These are phyloP conservation scores for Episyrphus balteatus DNA, from an alignment of 1,140 invertebrate genomes.

Conservation along the genomic window DNA sequence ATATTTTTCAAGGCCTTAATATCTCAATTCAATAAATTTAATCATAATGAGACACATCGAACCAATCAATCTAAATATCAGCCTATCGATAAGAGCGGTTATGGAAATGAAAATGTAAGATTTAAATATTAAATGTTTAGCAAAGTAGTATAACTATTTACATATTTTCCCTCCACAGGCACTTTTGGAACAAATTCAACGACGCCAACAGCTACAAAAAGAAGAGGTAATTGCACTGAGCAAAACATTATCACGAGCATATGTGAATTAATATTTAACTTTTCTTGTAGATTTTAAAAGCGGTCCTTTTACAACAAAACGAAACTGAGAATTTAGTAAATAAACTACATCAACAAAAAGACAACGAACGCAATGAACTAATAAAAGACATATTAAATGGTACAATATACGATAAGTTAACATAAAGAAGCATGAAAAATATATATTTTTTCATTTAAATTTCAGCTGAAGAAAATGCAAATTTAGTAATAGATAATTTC, in stretches of 20 bases:
- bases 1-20: background rate
- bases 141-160: background rate
- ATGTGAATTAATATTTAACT: no score
- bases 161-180: background rate
- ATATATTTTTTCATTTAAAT: background rate
- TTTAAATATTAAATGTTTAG: background rate
- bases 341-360: conserved; percentile 52
- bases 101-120: conserved; percentile 2
- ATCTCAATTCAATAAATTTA: background rate
- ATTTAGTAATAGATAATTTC: conserved; percentile 52
- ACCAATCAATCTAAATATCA: background rate
- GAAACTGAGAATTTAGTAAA: conserved; percentile 51
- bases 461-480: conserved; percentile 51
- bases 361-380: conserved; percentile 48
- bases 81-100: background rate
- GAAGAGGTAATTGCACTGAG: background rate
- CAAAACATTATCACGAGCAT: background rate
- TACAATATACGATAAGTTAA: conserved; percentile 16
- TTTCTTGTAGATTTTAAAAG: conserved; percentile 44
- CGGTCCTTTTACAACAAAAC: conserved; percentile 49
- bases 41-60: background rate
- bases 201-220: conserved; percentile 3
- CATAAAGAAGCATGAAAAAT: conserved; percentile 21
- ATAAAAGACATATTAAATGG: conserved; percentile 38
- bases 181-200: background rate